Conservation (phyloP, 2,888 invertebrate genomes). For the Eugnorisma glareosa region DNA sequence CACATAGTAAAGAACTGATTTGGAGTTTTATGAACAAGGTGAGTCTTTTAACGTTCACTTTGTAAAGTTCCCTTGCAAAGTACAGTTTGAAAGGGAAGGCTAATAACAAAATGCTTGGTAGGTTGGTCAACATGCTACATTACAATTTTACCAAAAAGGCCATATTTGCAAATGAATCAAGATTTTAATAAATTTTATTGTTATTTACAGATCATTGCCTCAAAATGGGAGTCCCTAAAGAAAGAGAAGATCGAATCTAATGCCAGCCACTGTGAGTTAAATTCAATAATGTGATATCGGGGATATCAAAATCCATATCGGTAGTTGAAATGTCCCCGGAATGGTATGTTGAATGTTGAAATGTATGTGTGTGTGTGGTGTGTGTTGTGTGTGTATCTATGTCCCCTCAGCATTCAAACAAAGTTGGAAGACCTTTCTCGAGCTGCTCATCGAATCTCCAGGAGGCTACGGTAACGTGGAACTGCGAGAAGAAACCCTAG, state of each 20-base stretch:
- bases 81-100: not conserved
- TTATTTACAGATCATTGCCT: conserved; percentile 23
- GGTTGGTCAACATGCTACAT: no score
- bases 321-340: not conserved
- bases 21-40: conserved; percentile 64
- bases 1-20: conserved; percentile 30
- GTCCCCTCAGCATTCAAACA: conserved; percentile 28
- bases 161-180: not conserved
- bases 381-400: no score
- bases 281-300: not conserved
- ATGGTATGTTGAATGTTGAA: no score
- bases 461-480: conserved; percentile 69
- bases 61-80: not conserved
- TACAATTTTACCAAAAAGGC: not conserved
- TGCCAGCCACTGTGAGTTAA: conserved; percentile 14
- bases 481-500: conserved; percentile 75
- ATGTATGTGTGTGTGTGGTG: no score
- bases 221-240: conserved; percentile 28
- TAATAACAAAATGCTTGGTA: not conserved
- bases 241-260: not conserved
- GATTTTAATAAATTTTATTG: not conserved
- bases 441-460: conserved; percentile 71
- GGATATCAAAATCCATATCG: not conserved
- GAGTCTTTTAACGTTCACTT: not conserved
- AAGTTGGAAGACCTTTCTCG: conserved; percentile 69